Evolutionary conservation across 2,797 vertebrate genomes (phyloP), one percentile per base, ranked within the genome.

Genomic region (Myotis vivesi): DNA sequence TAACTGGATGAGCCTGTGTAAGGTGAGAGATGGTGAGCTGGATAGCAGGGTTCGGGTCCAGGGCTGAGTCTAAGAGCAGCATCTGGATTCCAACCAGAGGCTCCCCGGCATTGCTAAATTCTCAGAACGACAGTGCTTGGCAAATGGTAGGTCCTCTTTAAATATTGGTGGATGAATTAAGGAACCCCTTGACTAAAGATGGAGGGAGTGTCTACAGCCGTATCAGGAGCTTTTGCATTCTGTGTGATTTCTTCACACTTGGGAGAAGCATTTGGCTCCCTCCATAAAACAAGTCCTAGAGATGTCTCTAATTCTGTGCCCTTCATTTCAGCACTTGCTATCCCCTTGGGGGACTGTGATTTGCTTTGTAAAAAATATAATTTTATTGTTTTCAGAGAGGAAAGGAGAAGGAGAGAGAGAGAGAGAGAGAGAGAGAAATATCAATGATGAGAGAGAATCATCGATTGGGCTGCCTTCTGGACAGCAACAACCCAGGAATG

Each of bases 11-110:
- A 83, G 22, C 15, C 17, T 53, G 69, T 8, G 9, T 23, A 41
- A 22, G 25, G 44, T 53, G 41, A 23, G 25, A 72, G 38, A 28
- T 11, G n/a, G 25, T 0, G 1, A 22, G 9, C 22, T 75, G n/a
- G 53, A 22, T 0, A 0, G 33, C 55, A 46, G 46, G 30, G 12
- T 17, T 8, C 5, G 2, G 33, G 59, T 23, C 28, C n/a, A 8
- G 11, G 59, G 41, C 13, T 8, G 38, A 51, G 36, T 62, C 36
- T 16, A 33, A 28, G 41, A 51, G 46, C n/a, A 76, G 69, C 22
- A 3, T 15, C 0, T 1, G 38, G 7, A 83, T 28, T 46, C 25
- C 8, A 2, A 36, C 36, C 38, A 64, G 68, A 81, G 17, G 44
- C 9, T 55, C 41, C 11, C 16, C 19, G 25, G 22, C 6, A 22